A percentile compares a stretch with the other conserved stretches of the same genome.
Evolutionary conservation across 2,113 vertebrate species (phyloP).

Genomic region (Turdus rufiventris): DNA sequence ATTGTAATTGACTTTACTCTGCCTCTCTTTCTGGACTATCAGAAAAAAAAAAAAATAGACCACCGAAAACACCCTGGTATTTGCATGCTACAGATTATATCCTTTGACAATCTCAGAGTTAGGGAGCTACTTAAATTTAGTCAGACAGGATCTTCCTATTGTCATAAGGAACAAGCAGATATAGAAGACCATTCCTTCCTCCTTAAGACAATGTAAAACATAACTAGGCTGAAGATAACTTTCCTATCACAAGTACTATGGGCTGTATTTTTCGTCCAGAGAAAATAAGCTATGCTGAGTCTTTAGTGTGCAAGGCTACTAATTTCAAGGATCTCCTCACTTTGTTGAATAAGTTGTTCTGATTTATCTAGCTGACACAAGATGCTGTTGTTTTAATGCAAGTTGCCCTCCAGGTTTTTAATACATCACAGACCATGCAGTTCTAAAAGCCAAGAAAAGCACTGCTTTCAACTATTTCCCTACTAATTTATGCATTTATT

Average conservation of each 20-base stretch:
- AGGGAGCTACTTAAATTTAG: neutral
- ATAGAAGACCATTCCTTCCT: neutral
- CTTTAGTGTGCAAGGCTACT: neutral
- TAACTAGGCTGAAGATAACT: neutral
- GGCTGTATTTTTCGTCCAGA: neutral
- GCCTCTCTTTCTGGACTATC: neutral
- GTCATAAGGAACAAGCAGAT: neutral
- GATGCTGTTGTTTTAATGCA: neutral
- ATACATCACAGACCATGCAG: neutral
- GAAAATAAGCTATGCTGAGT: neutral
- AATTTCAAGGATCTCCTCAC: constrained; percentile 16
- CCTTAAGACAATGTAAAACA: neutral
- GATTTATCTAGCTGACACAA: neutral
- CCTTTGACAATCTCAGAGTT: neutral
- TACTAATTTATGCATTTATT: neutral
- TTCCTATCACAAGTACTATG: neutral
- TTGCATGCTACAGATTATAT: neutral
- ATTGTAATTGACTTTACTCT: neutral
- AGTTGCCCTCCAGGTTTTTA: neutral
- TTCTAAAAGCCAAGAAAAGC: neutral
- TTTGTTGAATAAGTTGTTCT: neutral
- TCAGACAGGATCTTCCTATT: neutral
- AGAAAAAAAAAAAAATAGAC: neutral
- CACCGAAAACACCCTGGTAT: neutral
- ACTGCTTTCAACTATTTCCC: neutral